Evolutionary conservation across 2,888 invertebrate genomes (phyloP), one percentile per base, ranked within the genome.

Genomic region (Polydrusus cervinus): DNA sequence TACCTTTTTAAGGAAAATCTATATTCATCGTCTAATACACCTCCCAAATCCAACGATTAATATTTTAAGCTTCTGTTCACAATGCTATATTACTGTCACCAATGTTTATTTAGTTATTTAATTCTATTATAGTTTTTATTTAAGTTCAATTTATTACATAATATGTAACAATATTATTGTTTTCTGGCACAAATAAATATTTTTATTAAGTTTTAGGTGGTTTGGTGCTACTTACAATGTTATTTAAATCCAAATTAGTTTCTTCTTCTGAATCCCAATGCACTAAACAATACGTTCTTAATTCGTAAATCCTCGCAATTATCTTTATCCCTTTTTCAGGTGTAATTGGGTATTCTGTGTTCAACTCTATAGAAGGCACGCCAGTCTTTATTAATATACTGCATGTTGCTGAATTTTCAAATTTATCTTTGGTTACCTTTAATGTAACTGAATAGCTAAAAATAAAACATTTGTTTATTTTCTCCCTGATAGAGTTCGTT

Each of bases 241-340:
- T n/a, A 16, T 62, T 38, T 61, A 74, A 69, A 3, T 40, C 51
- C 25, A 40, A 47, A 60, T 20, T 18, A 51, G 43, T 13, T 8
- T 43, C 25, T 16, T 51, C 30, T 20, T 45, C 38, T 16, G 34
- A 62, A 34, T 65, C 14, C 74, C 74, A 74, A 9, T 55, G 45
- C 0, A 74, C 74, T 8, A 45, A 38, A 47, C 74, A 74, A 60
- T 74, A 74, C 16, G 74, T 74, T 55, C 74, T 38, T 25, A 74
- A 20, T 14, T 70, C 65, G 18, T 43, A 62, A 14, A 74, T 45
- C 40, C 30, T 55, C 0, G 65, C 70, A 10, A 5, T 49, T n/a
- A 74, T 38, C 57, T 70, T 53, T n/a, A 74, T 70, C 16, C 55
- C 64, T 43, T 38, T 8, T 43, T 43, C 49, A 25, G 66, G 68